Conservation (phyloP, 1,140 invertebrate species). For the Drosophila sechellia region DNA sequence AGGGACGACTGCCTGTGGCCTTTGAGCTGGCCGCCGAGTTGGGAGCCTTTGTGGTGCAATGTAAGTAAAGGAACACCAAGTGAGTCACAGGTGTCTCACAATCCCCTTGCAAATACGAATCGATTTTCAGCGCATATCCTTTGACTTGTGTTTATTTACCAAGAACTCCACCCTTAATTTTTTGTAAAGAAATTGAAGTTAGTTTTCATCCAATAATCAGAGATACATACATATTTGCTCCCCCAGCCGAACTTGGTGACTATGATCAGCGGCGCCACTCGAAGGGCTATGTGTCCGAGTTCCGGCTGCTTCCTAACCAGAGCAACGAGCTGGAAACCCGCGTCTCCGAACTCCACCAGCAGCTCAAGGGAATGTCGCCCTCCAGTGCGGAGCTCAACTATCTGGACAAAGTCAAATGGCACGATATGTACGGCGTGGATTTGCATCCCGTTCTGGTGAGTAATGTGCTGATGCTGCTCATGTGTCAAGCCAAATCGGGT, state of each 20-base stretch:
- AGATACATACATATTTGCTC: slow-evolving; percentile 9
- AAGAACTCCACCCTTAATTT: background rate
- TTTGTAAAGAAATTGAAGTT: too few relatives aligned
- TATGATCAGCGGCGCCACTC: slow-evolving; percentile 96
- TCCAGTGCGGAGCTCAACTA: slow-evolving; percentile 93
- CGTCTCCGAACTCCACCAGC: slow-evolving; percentile 95
- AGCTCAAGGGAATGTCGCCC: slow-evolving; percentile 86
- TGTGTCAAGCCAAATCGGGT: background rate
- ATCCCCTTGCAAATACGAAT: background rate
- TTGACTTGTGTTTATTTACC: background rate
- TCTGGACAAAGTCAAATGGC: slow-evolving; percentile 97
- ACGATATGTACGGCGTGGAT: slow-evolving; percentile 98
- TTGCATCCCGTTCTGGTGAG: slow-evolving; percentile 89
- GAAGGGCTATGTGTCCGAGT: slow-evolving; percentile 97
- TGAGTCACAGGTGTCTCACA: background rate
- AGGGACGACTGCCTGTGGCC: slow-evolving; percentile 94
- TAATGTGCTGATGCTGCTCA: slow-evolving; percentile 31
- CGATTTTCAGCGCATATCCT: too few relatives aligned
- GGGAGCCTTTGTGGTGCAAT: slow-evolving; percentile 97
- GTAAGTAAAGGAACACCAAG: slow-evolving; percentile 88
- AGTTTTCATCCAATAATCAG: background rate
- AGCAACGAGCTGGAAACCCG: slow-evolving; percentile 94
- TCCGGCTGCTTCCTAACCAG: slow-evolving; percentile 97
- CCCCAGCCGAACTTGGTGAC: slow-evolving; percentile 98
- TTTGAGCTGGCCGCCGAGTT: slow-evolving; percentile 96